These are phyloP conservation scores for Polymixis flavicincta DNA, from an alignment of 2,888 invertebrate genomes.

Conservation along the genomic window DNA sequence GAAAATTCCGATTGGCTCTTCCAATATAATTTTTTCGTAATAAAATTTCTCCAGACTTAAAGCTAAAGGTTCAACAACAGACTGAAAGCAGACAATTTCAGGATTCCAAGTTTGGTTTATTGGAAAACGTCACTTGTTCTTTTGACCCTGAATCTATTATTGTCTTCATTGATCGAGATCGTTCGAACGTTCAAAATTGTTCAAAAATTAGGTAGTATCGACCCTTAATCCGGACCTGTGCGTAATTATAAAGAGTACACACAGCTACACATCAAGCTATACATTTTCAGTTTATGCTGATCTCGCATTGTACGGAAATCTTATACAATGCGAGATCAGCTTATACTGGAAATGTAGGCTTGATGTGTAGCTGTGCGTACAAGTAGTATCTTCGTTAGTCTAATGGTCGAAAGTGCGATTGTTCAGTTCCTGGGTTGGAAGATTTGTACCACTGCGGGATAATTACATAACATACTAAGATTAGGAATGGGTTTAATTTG, in stretches of 20 bases:
- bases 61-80: conserved; percentile 23
- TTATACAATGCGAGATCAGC: too few species aligned
- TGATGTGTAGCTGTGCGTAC: too few species aligned
- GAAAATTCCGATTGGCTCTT: conserved; percentile 22
- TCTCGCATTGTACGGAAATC: too few species aligned
- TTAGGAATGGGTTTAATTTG: too few species aligned
- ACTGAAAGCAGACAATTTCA: conserved; percentile 13
- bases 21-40: conserved; percentile 29
- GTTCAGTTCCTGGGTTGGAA: too few species aligned
- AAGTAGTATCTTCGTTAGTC: conserved; percentile 3
- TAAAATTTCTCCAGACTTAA: conserved; percentile 21
- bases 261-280: too few species aligned
- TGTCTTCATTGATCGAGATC: conserved; percentile 33
- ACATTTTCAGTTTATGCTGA: too few species aligned
- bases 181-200: conserved; percentile 45
- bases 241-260: conserved; percentile 45
- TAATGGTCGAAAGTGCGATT: not conserved
- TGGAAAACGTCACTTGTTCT: conserved; percentile 41
- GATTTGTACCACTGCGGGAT: not conserved
- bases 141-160: conserved; percentile 54
- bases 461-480: too few species aligned
- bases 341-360: too few species aligned
- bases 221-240: conserved; percentile 44
- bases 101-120: conserved; percentile 40
- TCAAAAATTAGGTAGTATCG: conserved; percentile 16